Conservation (phyloP, 2,888 invertebrate genomes). For the Ferrisia virgata region DNA sequence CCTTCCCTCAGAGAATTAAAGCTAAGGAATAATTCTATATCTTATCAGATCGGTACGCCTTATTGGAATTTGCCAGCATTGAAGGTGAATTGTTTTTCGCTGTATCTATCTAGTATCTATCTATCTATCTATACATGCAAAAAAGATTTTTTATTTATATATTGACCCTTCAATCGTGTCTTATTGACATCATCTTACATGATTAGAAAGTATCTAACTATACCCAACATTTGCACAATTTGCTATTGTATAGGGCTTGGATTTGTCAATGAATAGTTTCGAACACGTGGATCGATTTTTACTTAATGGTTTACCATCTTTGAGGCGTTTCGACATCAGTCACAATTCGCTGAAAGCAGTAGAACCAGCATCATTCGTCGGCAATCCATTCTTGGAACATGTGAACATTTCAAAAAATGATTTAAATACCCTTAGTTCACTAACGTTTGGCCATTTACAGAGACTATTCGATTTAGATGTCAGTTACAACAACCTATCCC, state of each 20-base stretch:
- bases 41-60: constrained; percentile 68
- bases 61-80: constrained; percentile 81
- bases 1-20: constrained; percentile 77
- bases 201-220: too few species aligned
- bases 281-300: constrained; percentile 68
- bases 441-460: constrained; percentile 71
- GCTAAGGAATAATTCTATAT: constrained; percentile 77
- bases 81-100: constrained; percentile 58
- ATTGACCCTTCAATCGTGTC: too few species aligned
- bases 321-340: constrained; percentile 73
- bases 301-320: constrained; percentile 70
- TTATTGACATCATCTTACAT: too few species aligned
- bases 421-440: constrained; percentile 67
- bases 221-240: too few species aligned
- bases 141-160: too few species aligned
- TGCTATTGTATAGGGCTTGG: constrained; percentile 61
- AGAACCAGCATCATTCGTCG: constrained; percentile 70
- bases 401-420: constrained; percentile 73
- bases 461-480: constrained; percentile 76
- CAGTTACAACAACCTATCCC: constrained; percentile 68
- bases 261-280: constrained; percentile 73
- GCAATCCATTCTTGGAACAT: constrained; percentile 70
- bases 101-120: too few species aligned
- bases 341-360: constrained; percentile 68
- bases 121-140: too few species aligned